Evolutionary conservation across 2,888 invertebrate species (phyloP).

Genomic region (Drosophila picticornis): DNA sequence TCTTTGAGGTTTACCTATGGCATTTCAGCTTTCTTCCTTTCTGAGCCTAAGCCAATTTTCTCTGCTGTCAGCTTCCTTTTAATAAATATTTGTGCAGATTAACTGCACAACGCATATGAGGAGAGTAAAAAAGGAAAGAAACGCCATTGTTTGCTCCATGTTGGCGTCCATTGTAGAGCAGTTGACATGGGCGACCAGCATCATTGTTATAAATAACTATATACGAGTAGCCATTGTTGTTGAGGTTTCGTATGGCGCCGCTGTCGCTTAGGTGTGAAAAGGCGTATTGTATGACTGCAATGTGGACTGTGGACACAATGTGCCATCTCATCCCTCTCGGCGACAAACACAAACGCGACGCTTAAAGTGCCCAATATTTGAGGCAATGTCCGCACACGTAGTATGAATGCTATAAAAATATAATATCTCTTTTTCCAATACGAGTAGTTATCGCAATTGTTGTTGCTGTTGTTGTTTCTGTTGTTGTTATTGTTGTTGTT

Average conservation of each 20-base stretch:
- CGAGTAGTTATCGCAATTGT: constrained; percentile 46
- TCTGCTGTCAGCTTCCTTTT: constrained; percentile 25
- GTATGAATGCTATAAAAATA: constrained; percentile 53
- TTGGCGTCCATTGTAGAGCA: constrained; percentile 45
- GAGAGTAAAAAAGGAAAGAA: constrained; percentile 1
- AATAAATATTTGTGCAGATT: constrained; percentile 59
- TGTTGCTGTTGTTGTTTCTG: constrained; percentile 15
- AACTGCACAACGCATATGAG: constrained; percentile 16
- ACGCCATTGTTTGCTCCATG: constrained; percentile 40
- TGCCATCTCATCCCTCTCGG: constrained; percentile 10
- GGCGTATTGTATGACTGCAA: constrained; percentile 58
- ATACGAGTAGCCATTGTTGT: constrained; percentile 32
- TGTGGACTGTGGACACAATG: constrained; percentile 9
- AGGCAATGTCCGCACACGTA: constrained; percentile 9
- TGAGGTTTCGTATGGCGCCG: constrained; percentile 37
- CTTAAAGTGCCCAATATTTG: constrained; percentile 60
- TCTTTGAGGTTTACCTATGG: constrained; percentile 6
- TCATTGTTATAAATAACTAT: constrained; percentile 60
- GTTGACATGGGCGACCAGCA: constrained; percentile 54
- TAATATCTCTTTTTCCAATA: constrained; percentile 54
- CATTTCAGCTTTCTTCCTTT: background rate
- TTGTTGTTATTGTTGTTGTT: background rate
- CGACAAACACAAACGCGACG: constrained; percentile 18
- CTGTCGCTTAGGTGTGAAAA: constrained; percentile 71
- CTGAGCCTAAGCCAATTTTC: constrained; percentile 7